Conservation (phyloP, 2,797 vertebrate genomes). For the Emydoidea blandingii region DNA sequence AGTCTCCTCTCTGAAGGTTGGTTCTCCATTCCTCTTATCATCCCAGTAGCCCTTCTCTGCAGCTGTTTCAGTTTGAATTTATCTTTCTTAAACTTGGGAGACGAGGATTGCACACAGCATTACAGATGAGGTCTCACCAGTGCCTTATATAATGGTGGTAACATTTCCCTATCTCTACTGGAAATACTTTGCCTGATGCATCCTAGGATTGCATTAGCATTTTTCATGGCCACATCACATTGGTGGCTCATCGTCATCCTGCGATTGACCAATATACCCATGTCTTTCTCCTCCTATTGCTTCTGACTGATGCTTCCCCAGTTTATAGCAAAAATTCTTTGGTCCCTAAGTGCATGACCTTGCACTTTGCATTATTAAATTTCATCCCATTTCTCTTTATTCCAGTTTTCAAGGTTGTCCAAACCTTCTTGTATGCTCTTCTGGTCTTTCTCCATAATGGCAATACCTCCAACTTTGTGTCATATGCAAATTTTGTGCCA, state of each 20-base stretch:
- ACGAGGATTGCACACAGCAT: background rate
- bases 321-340: background rate
- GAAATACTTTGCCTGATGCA: background rate
- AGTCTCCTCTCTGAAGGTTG: background rate
- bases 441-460: background rate
- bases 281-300: background rate
- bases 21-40: background rate
- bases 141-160: background rate
- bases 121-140: background rate
- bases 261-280: background rate
- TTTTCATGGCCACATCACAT: background rate
- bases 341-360: background rate
- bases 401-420: background rate
- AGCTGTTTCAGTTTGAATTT: background rate
- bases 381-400: background rate
- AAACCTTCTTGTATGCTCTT: background rate
- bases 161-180: background rate
- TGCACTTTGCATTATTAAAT: background rate
- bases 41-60: background rate
- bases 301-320: background rate
- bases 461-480: background rate
- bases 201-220: background rate
- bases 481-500: background rate
- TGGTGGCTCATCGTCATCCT: background rate
- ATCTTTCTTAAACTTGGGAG: background rate